Evolutionary conservation across 1,140 invertebrate species (phyloP).

Genomic region (Macrobrachium rosenbergii): DNA sequence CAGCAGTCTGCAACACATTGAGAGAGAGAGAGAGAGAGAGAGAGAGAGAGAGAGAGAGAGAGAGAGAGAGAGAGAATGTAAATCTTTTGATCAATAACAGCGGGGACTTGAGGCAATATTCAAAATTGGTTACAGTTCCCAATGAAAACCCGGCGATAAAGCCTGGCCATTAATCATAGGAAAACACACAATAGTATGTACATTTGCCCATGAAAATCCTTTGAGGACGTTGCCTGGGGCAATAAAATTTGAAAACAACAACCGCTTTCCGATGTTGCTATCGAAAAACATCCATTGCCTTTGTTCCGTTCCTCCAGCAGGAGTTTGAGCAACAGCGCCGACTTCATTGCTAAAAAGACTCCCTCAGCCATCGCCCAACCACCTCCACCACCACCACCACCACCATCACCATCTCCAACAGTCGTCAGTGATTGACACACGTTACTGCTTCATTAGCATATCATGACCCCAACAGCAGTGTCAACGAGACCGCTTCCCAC

Average conservation of each 20-base stretch:
- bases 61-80: not conserved
- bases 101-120: too few species aligned
- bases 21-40: not conserved
- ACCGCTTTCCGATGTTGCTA: too few species aligned
- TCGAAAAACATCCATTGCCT: too few species aligned
- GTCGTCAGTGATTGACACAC: conserved; percentile 46
- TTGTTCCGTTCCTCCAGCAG: not conserved
- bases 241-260: too few species aligned
- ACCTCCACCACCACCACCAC: not conserved
- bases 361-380: not conserved
- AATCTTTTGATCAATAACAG: not conserved
- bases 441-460: conserved; percentile 53
- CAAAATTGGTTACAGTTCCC: not conserved
- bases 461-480: conserved; percentile 37
- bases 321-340: not conserved
- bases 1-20: too few species aligned
- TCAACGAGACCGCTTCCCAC: conserved; percentile 27
- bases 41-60: not conserved
- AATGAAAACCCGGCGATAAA: not conserved
- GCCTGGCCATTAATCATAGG: not conserved
- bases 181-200: not conserved
- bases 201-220: too few species aligned
- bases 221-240: too few species aligned
- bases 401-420: not conserved
- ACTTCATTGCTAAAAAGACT: not conserved